Conservation (phyloP, 2,113 vertebrate genomes). For the Callospermophilus lateralis region DNA sequence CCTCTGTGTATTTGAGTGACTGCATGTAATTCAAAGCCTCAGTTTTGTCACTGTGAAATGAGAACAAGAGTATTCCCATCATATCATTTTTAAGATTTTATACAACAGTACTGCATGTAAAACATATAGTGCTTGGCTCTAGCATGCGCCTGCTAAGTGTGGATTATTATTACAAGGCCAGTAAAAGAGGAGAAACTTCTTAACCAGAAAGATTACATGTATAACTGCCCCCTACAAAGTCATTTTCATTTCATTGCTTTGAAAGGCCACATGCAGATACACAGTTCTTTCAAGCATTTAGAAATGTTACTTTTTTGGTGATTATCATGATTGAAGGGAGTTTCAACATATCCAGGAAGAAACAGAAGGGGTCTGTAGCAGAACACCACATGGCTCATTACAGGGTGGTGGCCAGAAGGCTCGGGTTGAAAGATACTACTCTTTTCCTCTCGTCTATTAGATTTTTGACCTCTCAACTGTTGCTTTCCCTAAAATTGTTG, state of each 20-base stretch:
- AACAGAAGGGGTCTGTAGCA: background rate
- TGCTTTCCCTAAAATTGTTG: background rate
- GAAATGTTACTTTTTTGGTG: background rate
- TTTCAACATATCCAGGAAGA: background rate
- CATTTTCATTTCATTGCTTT: background rate
- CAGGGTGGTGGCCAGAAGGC: background rate
- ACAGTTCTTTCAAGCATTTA: background rate
- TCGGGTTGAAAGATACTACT: background rate
- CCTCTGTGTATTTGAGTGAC: background rate
- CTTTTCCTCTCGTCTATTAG: background rate
- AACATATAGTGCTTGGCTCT: background rate
- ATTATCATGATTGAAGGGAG: background rate
- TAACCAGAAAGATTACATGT: background rate
- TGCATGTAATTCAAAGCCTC: background rate
- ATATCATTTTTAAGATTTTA: background rate
- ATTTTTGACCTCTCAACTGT: background rate
- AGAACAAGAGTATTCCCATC: background rate
- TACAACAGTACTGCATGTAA: background rate
- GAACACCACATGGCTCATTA: background rate
- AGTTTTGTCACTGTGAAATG: slow-evolving; percentile 7
- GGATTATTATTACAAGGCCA: background rate
- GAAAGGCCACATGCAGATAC: background rate
- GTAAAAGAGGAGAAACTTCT: slow-evolving; percentile 1
- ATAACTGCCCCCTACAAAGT: background rate
- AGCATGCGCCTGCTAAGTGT: background rate